Evolutionary conservation across 2,888 invertebrate genomes (phyloP).

Genomic region (Micoletzkya japonica): DNA sequence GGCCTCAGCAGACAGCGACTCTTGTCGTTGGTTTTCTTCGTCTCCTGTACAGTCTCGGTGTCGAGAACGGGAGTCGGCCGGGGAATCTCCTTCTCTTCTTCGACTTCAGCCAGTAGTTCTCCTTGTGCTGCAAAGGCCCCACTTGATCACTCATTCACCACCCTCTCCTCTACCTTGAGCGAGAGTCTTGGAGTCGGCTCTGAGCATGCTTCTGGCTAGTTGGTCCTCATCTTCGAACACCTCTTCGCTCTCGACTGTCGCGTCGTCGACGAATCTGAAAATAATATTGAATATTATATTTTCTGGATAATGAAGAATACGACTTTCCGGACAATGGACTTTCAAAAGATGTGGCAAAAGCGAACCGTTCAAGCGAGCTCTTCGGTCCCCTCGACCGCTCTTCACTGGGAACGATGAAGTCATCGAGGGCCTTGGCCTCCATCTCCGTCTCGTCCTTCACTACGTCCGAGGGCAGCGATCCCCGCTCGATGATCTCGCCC

Average conservation of each 20-base stretch:
- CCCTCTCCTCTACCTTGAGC: background rate
- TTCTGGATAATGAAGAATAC: background rate
- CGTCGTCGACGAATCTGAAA: constrained; percentile 16
- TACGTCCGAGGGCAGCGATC: constrained; percentile 39
- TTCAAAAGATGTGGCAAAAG: background rate
- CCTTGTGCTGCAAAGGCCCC: no score
- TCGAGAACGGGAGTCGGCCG: constrained; percentile 23
- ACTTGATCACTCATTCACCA: background rate
- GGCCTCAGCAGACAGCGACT: constrained; percentile 53
- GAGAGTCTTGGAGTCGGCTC: background rate
- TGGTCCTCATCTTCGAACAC: constrained; percentile 27
- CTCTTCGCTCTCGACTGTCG: constrained; percentile 26
- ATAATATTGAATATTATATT: background rate
- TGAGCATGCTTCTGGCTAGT: constrained; percentile 27
- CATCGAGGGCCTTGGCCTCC: constrained; percentile 15
- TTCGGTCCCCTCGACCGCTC: background rate
- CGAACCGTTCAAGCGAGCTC: constrained; percentile 3
- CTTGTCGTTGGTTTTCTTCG: constrained; percentile 40
- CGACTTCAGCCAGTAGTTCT: no score
- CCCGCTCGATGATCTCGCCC: constrained; percentile 50
- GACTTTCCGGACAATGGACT: background rate
- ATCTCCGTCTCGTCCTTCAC: background rate
- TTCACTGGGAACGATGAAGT: constrained; percentile 22
- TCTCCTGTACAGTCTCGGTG: constrained; percentile 30
- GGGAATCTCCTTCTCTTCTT: no score